Conservation (phyloP, 2,113 vertebrate genomes). For the Plectropomus leopardus region DNA sequence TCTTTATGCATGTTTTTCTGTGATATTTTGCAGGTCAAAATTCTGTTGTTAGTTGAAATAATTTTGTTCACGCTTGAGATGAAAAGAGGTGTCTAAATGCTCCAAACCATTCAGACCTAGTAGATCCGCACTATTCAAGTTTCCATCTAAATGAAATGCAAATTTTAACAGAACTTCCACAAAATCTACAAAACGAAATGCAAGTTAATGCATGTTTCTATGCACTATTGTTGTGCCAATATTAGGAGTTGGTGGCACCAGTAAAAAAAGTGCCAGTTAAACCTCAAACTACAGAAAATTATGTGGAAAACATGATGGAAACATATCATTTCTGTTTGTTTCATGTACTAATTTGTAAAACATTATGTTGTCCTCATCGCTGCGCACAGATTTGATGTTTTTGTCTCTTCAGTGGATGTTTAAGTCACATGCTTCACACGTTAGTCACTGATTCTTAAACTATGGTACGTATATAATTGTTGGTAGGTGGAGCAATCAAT, state of each 20-base stretch:
- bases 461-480: too few relatives aligned
- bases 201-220: not conserved
- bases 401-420: not conserved
- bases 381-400: not conserved
- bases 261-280: not conserved
- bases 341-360: not conserved
- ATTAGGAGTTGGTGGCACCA: not conserved
- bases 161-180: not conserved
- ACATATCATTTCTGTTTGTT: not conserved
- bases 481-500: too few relatives aligned
- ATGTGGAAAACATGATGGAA: not conserved
- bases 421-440: not conserved
- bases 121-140: not conserved
- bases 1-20: not conserved
- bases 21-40: not conserved
- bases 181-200: not conserved
- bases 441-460: too few relatives aligned
- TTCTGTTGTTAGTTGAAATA: not conserved
- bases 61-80: not conserved
- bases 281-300: not conserved
- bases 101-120: not conserved
- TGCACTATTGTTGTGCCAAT: not conserved
- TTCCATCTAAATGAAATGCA: not conserved
- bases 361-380: not conserved
- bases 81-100: not conserved